Evolutionary conservation across 2,113 vertebrate genomes (phyloP).

Genomic region (Pelusios castaneus): DNA sequence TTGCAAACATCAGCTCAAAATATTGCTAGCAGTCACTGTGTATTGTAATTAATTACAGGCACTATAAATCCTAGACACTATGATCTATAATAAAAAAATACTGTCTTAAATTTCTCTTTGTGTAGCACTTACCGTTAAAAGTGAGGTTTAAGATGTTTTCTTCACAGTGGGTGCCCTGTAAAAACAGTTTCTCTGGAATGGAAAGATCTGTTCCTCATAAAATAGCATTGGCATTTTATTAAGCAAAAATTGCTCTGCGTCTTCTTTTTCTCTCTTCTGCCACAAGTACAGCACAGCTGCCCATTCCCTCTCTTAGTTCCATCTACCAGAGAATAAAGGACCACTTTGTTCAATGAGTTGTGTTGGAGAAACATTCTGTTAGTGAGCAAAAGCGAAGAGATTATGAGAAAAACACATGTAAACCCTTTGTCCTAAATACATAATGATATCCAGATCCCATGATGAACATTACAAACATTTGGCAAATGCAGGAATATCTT

Average conservation of each 20-base stretch:
- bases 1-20: neutral
- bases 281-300: constrained; percentile 58
- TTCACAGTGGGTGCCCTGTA: constrained; percentile 34
- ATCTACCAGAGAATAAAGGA: constrained; percentile 72
- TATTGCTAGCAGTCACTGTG: neutral
- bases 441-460: neutral
- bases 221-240: constrained; percentile 45
- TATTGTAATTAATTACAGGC: constrained; percentile 44
- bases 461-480: neutral
- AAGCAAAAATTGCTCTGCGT: constrained; percentile 45
- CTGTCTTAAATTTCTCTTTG: neutral
- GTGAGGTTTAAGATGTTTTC: constrained; percentile 39
- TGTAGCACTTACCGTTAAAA: constrained; percentile 46
- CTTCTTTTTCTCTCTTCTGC: constrained; percentile 46
- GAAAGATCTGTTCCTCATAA: constrained; percentile 32
- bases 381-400: constrained; percentile 64
- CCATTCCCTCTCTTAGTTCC: constrained; percentile 58
- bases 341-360: constrained; percentile 68
- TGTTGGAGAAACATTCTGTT: constrained; percentile 44
- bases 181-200: constrained; percentile 43
- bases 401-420: constrained; percentile 56
- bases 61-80: neutral
- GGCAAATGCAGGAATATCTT: constrained; percentile 7
- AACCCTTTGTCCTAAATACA: constrained; percentile 28
- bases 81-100: neutral